Evolutionary conservation across 2,888 invertebrate genomes (phyloP).

Genomic region (Tenthredo distinguenda): DNA sequence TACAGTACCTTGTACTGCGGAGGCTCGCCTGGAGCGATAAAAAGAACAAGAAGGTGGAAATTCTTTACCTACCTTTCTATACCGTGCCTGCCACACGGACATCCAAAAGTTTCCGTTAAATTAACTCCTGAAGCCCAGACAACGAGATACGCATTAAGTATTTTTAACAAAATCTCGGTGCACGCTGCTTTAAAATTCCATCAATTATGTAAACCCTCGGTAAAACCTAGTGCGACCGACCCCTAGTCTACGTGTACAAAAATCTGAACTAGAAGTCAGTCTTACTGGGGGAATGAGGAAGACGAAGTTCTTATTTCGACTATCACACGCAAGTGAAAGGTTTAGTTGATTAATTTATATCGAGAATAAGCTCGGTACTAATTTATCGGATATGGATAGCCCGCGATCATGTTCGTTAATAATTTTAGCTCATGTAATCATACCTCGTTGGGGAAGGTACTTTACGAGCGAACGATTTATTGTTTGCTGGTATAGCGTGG

Average conservation of each 20-base stretch:
- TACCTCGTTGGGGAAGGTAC: constrained; percentile 6
- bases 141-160: not conserved
- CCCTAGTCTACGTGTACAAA: not conserved
- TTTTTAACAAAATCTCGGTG: constrained; percentile 26
- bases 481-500: not conserved
- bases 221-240: not conserved
- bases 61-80: constrained; percentile 35
- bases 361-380: not conserved
- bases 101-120: constrained; percentile 14
- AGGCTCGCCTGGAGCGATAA: not conserved
- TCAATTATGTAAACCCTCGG: constrained; percentile 11
- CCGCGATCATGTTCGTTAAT: constrained; percentile 14
- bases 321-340: not conserved
- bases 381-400: constrained; percentile 8
- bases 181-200: constrained; percentile 14
- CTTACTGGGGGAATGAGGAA: no score
- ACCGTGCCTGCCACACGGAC: constrained; percentile 15
- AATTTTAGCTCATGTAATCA: constrained; percentile 34
- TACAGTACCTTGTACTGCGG: not conserved
- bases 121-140: constrained; percentile 4
- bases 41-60: not conserved
- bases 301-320: not conserved
- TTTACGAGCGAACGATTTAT: constrained; percentile 48
- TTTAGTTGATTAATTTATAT: not conserved
- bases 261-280: not conserved